phyloP scores from a whole-genome alignment of 2,797 vertebrate genomes.

The Tinamus major region DNA sequence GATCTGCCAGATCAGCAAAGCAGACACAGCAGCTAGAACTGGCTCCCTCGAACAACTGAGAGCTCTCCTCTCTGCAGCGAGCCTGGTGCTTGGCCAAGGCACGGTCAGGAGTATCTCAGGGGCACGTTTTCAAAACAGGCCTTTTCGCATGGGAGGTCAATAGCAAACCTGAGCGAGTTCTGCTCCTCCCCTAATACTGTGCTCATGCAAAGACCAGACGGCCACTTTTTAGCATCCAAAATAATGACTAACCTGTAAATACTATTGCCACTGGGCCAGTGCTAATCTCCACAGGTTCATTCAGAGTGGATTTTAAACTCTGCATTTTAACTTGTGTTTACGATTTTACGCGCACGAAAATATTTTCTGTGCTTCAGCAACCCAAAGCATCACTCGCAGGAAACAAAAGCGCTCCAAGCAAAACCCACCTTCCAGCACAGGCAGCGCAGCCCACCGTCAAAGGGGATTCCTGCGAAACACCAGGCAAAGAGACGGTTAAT shows the following conservation, averaged over 20 bases:
- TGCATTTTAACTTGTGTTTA: background rate
- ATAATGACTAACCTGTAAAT: accelerated
- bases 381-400: background rate
- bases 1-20: background rate
- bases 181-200: background rate
- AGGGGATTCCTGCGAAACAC: slow-evolving; percentile 89
- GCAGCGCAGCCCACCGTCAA: slow-evolving; percentile 94
- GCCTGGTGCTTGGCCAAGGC: background rate
- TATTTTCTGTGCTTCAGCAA: accelerated
- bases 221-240: accelerated
- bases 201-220: background rate
- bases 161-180: background rate
- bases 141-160: background rate
- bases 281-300: background rate
- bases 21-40: background rate
- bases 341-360: background rate
- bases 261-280: background rate
- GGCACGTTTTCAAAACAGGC: background rate
- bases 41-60: background rate
- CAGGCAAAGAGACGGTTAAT: slow-evolving; percentile 49
- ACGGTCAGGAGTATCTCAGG: background rate
- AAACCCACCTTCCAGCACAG: slow-evolving; percentile 96
- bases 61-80: background rate
- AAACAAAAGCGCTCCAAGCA: background rate
- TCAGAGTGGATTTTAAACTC: background rate